These are phyloP conservation scores for Polydrusus pterygomalis DNA, from an alignment of 2,888 invertebrate genomes.

Conservation along the genomic window DNA sequence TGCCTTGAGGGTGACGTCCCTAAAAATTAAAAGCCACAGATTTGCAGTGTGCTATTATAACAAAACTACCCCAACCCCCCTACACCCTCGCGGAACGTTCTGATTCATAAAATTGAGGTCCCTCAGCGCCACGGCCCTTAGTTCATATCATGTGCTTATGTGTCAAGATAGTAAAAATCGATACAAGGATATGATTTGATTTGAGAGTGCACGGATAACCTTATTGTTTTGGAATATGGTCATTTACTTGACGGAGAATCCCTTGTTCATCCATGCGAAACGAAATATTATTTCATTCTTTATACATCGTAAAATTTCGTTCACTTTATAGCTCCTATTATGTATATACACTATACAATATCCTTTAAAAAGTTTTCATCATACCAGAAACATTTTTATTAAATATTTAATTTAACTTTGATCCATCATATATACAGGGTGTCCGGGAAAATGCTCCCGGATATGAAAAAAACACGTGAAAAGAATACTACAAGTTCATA, in stretches of 20 bases:
- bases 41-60: conserved; percentile 69
- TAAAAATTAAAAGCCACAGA: conserved; percentile 73
- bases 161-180: conserved; percentile 55
- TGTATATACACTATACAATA: too few species aligned
- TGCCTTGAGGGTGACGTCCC: conserved; percentile 71
- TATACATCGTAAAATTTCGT: background rate
- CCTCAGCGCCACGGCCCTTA: conserved; percentile 38
- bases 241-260: conserved; percentile 40
- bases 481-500: too few species aligned
- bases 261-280: background rate
- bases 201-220: conserved; percentile 35
- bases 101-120: conserved; percentile 61
- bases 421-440: too few species aligned
- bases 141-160: conserved; percentile 52
- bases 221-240: conserved; percentile 45
- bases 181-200: conserved; percentile 51
- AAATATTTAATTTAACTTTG: too few species aligned
- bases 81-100: conserved; percentile 59
- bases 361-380: too few species aligned
- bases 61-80: conserved; percentile 64
- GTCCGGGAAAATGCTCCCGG: too few species aligned
- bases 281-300: conserved; percentile 4
- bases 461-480: too few species aligned
- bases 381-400: too few species aligned
- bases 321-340: background rate